These are phyloP conservation scores for Rafetus swinhoei DNA, from an alignment of 2,113 vertebrate species.

Conservation along the genomic window DNA sequence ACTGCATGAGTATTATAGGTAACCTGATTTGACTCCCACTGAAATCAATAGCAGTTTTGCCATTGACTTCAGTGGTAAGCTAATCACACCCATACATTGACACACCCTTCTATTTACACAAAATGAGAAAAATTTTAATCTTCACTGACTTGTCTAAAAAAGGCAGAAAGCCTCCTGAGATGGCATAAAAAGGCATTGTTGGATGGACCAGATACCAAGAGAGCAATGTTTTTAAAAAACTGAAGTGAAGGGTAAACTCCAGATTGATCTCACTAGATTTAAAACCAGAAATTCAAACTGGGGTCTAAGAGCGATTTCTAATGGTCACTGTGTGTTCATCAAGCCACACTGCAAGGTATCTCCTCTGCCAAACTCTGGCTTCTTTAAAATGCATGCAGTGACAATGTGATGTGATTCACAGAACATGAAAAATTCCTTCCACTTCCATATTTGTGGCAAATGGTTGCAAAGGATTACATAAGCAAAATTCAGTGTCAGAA, in stretches of 20 bases:
- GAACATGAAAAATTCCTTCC: not conserved
- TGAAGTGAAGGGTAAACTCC: not conserved
- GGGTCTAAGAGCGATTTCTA: not conserved
- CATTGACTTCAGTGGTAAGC: not conserved
- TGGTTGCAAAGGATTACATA: constrained; percentile 58
- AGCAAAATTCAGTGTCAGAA: constrained; percentile 38
- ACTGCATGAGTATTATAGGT: not conserved
- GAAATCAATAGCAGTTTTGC: not conserved
- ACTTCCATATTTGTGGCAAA: constrained; percentile 1
- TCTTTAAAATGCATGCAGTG: not conserved
- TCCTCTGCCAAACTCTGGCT: fast-evolving
- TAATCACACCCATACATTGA: not conserved
- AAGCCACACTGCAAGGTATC: not conserved
- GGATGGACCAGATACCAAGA: not conserved
- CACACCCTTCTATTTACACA: not conserved
- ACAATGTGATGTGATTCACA: constrained; percentile 2
- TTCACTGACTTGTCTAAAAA: not conserved
- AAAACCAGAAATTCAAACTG: not conserved
- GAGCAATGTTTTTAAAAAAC: not conserved
- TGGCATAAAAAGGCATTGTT: not conserved
- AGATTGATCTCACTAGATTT: not conserved
- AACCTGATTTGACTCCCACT: not conserved
- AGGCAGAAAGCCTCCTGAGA: fast-evolving
- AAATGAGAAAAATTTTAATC: not conserved
- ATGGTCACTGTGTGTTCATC: not conserved